Evolutionary conservation across 2,888 invertebrate species (phyloP).

Genomic region (Ophion ellenae): DNA sequence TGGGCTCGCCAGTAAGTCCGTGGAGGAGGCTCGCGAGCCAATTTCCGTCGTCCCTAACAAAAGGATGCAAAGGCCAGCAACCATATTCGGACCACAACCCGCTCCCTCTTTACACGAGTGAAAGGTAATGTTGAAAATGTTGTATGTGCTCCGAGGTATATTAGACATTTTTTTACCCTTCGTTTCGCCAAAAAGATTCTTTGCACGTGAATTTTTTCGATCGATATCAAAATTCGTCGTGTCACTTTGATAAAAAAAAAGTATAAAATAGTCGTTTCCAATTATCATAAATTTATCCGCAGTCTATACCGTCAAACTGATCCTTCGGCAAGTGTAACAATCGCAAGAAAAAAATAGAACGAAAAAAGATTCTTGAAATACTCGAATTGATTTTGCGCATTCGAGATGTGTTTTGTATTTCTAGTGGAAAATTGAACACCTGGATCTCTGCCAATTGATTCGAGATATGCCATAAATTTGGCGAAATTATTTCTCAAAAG

Average conservation of each 20-base stretch:
- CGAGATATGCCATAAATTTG: neutral
- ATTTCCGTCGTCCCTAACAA: slow-evolving; percentile 30
- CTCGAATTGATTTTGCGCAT: neutral
- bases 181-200: neutral
- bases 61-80: neutral
- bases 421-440: neutral
- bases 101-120: neutral
- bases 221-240: neutral
- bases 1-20: slow-evolving; percentile 47
- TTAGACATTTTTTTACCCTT: neutral
- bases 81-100: neutral
- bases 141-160: neutral
- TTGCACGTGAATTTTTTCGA: neutral
- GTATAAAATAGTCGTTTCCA: too few relatives aligned
- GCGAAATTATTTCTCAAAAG: neutral
- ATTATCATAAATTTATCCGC: too few relatives aligned
- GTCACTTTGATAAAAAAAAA: neutral
- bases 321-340: too few relatives aligned
- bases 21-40: slow-evolving; percentile 32
- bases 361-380: neutral
- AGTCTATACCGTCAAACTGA: too few relatives aligned
- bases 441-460: neutral
- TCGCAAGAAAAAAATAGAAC: too few relatives aligned
- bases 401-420: neutral
- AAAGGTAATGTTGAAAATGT: neutral